These are phyloP conservation scores for Heteromurus nitidus DNA, from an alignment of 2,888 invertebrate genomes.

Conservation along the genomic window DNA sequence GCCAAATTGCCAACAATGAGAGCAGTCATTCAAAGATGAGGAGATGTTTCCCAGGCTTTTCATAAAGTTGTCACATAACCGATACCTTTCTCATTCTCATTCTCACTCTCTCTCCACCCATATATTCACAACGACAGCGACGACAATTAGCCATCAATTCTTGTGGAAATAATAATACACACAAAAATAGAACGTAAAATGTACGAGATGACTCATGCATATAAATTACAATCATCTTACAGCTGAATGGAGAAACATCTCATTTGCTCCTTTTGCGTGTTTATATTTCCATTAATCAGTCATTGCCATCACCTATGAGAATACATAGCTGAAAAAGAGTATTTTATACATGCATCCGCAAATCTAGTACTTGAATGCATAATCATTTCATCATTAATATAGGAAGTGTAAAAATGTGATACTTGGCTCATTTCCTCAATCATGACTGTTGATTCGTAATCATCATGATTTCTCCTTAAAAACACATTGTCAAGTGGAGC, in stretches of 20 bases:
- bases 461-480: background rate
- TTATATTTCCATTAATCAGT: constrained; percentile 10
- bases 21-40: no score
- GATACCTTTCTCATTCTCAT: background rate
- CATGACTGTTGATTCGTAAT: no score
- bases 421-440: background rate
- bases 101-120: background rate
- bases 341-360: background rate
- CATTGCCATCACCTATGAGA: background rate
- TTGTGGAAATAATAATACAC: background rate
- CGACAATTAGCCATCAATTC: background rate
- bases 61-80: background rate
- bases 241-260: background rate
- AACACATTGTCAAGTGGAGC: background rate
- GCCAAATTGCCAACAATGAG: no score
- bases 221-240: background rate
- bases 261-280: background rate
- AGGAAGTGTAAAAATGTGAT: background rate
- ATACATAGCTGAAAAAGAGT: background rate
- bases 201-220: background rate
- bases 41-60: background rate
- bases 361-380: background rate
- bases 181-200: background rate
- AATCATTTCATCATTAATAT: constrained; percentile 13
- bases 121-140: background rate